Evolutionary conservation across 2,888 invertebrate species (phyloP).

Genomic region (Homarus gammarus): DNA sequence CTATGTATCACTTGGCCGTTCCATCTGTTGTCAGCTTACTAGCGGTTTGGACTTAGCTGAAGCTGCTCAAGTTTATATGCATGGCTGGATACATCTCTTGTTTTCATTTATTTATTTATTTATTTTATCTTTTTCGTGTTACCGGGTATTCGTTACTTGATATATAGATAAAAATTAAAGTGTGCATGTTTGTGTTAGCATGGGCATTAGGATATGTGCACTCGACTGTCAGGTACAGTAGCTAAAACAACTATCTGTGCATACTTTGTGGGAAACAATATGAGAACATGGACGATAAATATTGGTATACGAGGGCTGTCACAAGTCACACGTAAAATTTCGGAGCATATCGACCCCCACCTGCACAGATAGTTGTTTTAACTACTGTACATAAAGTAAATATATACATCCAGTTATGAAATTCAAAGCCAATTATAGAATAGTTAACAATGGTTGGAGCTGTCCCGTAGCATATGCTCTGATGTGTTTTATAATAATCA

Average conservation of each 20-base stretch:
- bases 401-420: background rate
- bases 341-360: too few relatives aligned
- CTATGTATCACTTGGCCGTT: too few relatives aligned
- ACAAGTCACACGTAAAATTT: too few relatives aligned
- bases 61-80: conserved; percentile 15
- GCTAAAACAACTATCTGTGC: background rate
- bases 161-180: background rate
- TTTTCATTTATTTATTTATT: background rate
- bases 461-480: too few relatives aligned
- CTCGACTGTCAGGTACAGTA: too few relatives aligned
- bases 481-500: too few relatives aligned
- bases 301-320: too few relatives aligned
- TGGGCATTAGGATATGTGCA: background rate
- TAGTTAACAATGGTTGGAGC: background rate
- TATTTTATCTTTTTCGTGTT: background rate
- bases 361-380: too few relatives aligned
- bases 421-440: background rate
- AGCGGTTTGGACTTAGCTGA: background rate
- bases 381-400: too few relatives aligned
- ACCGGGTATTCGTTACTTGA: background rate
- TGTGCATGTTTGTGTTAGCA: conserved; percentile 10
- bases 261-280: too few relatives aligned
- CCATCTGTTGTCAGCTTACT: background rate
- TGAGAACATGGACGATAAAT: too few relatives aligned
- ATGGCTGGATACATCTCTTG: background rate